Evolutionary conservation across 1,140 invertebrate genomes (phyloP).

Genomic region (Marisa cornuarietis): DNA sequence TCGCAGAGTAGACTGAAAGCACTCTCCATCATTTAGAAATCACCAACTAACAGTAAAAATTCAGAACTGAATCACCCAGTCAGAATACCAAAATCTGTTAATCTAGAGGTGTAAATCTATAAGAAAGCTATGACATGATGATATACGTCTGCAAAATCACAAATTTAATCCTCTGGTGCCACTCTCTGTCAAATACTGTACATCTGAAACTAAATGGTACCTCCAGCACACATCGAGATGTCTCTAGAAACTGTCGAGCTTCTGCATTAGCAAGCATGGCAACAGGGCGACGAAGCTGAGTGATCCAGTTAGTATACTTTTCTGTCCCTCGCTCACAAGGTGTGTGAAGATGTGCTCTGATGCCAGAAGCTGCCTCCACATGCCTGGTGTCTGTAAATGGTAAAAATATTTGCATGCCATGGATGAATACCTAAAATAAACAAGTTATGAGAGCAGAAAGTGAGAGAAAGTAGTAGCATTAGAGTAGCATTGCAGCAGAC

Average conservation of each 20-base stretch:
- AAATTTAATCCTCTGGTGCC: neutral
- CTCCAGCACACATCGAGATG: conserved; percentile 26
- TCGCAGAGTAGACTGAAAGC: no score
- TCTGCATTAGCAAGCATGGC: conserved; percentile 30
- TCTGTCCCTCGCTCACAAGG: conserved; percentile 26
- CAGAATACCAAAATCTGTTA: neutral
- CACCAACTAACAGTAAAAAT: no score
- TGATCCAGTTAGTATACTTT: conserved; percentile 41
- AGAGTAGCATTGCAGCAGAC: no score
- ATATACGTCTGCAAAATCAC: neutral
- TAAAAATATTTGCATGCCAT: neutral
- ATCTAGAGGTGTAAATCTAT: no score
- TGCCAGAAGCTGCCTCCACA: neutral
- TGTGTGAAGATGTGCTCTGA: neutral
- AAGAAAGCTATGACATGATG: no score
- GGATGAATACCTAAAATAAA: no score
- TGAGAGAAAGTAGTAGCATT: no score
- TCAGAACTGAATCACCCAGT: no score
- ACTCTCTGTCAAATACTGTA: conserved; percentile 2
- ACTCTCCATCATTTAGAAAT: no score
- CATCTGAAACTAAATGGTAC: conserved; percentile 14
- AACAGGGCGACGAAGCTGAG: conserved; percentile 22
- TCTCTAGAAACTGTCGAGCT: conserved; percentile 22
- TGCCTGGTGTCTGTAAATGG: neutral
- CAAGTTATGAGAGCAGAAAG: no score